Evolutionary conservation across 2,113 vertebrate genomes (phyloP), one percentile per base, ranked within the genome.

Genomic region (Riparia riparia): DNA sequence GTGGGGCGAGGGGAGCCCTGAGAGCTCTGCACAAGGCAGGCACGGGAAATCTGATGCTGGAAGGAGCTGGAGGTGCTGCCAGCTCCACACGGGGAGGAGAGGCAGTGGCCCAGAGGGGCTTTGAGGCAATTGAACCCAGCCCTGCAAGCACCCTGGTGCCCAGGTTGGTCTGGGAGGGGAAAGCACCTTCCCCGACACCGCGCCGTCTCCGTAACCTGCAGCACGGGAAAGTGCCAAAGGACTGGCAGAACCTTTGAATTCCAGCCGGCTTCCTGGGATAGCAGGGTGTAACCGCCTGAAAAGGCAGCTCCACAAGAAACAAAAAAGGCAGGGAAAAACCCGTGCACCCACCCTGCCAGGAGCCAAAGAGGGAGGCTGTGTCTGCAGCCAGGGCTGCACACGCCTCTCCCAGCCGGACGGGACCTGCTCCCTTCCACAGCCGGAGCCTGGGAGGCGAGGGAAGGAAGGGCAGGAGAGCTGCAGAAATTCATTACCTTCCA

Each of bases 401-500:
- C 90, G 21, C 91, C 94, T 87, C 61, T 89, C 81, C 91, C 1
- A 4, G 93, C 94, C 1, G 86, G 93, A 93, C 21, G 0, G 93
- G 94, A 95, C 86, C 91, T 57, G 86, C 89, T 89, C 94, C 70
- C 58, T 76, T 80, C 45, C 42, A 78, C 76, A 91, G 84, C 81
- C 0, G 0, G 70, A 91, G 95, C 93, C 95, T 56, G 79, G 39
- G 39, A 85, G 90, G 74, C 1, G 28, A 92, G 73, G 58, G 71
- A 90, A 82, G 71, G 39, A 76, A 82, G 25, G 89, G 63, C 78
- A 63, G 45, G 54, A 90, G 85, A 80, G 20, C 83, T 82, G 91
- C 34, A 64, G 61, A 94, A 95, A 96, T 96, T 95, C 94, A 95
- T 94, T 82, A 95, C 90, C 54, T 90, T 88, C n/a, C 90, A 90